Evolutionary conservation across 2,113 vertebrate genomes (phyloP), one percentile per base, ranked within the genome.

Genomic region (Eira barbara): DNA sequence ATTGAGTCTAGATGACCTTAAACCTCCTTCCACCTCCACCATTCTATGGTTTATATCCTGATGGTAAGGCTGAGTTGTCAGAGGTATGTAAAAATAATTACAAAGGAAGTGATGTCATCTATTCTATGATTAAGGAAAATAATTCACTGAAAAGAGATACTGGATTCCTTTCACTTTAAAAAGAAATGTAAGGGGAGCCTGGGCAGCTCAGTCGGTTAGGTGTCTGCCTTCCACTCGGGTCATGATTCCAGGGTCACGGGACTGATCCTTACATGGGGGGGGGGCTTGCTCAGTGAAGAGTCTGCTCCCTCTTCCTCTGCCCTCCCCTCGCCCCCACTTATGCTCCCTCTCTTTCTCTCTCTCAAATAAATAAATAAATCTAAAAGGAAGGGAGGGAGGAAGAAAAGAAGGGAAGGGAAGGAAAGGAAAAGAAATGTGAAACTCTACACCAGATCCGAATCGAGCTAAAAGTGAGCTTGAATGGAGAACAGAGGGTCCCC

Each of bases 81-180:
- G 45, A 90, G 29, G 6, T 31, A 1, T 80, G 91, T 61, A 85
- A 83, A 94, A 95, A 96, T 34, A 92, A 55, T 78, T 78, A 71
- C 34, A 69, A 83, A 95, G 67, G 42, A 67, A 93, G 57, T 88
- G 45, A 95, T 76, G 29, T 34, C 84, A 94, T 88, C 76, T 95
- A 36, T 57, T 45, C 34, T 65, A 34, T 39, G 36, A 80, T 92
- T 71, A 92, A 65, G 73, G 42, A 76, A 86, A 97, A 89, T 90
- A 92, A 96, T 73, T 88, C 63, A 42, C 69, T 80, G 45, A 97
- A 91, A 52, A 80, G 85, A 90, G 31, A 27, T 59, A 71, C 23
- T 78, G 29, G 49, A 20, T 34, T 94, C 90, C 27, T 20, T 91
- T 92, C 15, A 65, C 39, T 95, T 95, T 78, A 81, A 87, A 92